Percentiles rank a stretch among this genome's conserved stretches.
Evolutionary conservation across 2,113 vertebrate species (phyloP).

Genomic region (Cephalopholis sonnerati): DNA sequence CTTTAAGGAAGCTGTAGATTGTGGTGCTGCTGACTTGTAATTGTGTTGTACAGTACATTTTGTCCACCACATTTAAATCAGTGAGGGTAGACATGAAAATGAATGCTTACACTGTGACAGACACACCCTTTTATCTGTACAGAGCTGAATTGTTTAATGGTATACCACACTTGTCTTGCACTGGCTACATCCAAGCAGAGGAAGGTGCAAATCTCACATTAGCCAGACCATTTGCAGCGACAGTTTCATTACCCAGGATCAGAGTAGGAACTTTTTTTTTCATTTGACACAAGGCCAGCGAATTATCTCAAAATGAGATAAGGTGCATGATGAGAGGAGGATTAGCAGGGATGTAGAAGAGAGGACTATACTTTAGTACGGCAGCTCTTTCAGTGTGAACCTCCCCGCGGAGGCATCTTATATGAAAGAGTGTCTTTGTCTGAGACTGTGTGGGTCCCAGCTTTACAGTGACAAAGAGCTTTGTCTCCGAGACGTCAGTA

Average conservation of each 20-base stretch:
- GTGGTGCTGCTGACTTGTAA: too few relatives aligned
- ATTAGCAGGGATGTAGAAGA: background rate
- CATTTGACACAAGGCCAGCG: background rate
- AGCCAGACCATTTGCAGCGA: background rate
- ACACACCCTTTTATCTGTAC: background rate
- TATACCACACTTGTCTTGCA: background rate
- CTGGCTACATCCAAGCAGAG: background rate
- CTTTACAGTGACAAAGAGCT: constrained; percentile 58
- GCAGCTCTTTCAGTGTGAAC: constrained; percentile 18
- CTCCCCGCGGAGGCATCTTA: constrained; percentile 22
- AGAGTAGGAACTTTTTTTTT: background rate
- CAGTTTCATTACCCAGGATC: background rate
- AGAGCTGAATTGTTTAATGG: background rate
- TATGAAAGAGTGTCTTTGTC: constrained; percentile 72
- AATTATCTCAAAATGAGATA: constrained; percentile 17
- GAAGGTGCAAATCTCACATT: background rate
- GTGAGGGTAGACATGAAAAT: too few relatives aligned
- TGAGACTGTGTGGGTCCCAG: constrained; percentile 54
- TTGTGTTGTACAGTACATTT: too few relatives aligned
- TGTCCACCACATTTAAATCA: too few relatives aligned
- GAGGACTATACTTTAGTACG: background rate
- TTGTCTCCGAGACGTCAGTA: constrained; percentile 49
- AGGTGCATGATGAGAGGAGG: background rate
- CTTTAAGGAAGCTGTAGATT: too few relatives aligned
- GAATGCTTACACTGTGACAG: background rate